Base-by-base conservation (phyloP, 1,140 invertebrate species). In the Harlomillsia oculata region DNA sequence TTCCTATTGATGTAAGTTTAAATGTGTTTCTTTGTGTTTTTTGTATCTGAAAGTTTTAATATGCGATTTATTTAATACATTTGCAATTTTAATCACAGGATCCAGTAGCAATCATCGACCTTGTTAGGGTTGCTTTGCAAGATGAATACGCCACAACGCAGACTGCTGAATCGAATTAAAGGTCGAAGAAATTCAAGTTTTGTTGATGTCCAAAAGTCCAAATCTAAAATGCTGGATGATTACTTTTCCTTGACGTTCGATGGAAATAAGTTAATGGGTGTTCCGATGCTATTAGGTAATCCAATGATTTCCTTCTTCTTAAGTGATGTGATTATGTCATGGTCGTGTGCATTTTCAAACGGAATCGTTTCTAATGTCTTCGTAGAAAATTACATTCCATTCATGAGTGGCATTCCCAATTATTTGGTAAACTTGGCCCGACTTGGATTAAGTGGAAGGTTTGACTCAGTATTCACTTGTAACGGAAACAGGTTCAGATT, bases 191-290 rank as follows among this genome's bases (percentile, higher is more conserved):
- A 56, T 56, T 5, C 5, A 61, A 18, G 82, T 87, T 48, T 74
- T 92, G 16, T 69, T 96, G 0, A 68, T 77, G 0, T 77, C 80
- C 45, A n/a, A n/a, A n/a, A n/a, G n/a, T n/a, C n/a, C n/a, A 89
- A 91, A 68, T 72, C 81, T 2, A 77, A 81, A 21, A 91, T 97
- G 83, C 71, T 97, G 36, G 76, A 81, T 16, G 91, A 96, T 69
- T 98, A 97, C 72, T 98, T 97, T 72, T 85, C 85, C 0, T 70
- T 97, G 3, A 81, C 85, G 66, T 84, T 97, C 43, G 82, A 83
- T 66, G 69, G 77, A 32, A 70, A 78, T 4, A 20, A 9, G 50
- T 65, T 92, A 14, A 71, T 77, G 55, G 76, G 81, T 0, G 68
- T 91, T 56, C 87, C 88, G 6, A 72, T 86, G 23, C 67, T 91